Conservation (phyloP, 2,888 invertebrate genomes). For the Ischnura elegans region DNA sequence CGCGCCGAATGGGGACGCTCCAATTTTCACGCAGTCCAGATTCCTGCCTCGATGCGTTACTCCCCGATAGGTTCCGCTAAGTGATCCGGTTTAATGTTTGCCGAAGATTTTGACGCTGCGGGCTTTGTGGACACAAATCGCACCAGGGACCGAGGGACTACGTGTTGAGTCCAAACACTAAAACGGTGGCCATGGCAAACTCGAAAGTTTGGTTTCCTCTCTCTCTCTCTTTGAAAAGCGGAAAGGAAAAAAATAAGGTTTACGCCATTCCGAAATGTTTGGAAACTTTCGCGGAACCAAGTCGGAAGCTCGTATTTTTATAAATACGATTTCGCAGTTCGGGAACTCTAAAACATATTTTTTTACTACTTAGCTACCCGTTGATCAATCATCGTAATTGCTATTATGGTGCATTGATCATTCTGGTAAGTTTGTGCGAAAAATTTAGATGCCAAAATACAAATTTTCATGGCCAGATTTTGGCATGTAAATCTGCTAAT, state of each 20-base stretch:
- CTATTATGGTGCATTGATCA: too few species aligned
- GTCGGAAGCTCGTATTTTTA: too few species aligned
- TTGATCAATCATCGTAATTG: too few species aligned
- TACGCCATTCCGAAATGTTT: too few species aligned
- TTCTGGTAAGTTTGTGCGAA: too few species aligned
- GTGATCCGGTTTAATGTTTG: background rate
- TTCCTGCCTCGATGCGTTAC: background rate
- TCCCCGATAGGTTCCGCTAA: background rate
- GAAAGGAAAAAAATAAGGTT: background rate
- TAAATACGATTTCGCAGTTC: too few species aligned
- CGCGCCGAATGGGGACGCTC: background rate
- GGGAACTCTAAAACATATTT: too few species aligned
- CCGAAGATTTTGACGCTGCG: background rate
- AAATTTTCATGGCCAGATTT: too few species aligned
- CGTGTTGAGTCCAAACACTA: background rate
- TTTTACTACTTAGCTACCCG: too few species aligned
- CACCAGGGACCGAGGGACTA: background rate
- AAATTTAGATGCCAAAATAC: too few species aligned
- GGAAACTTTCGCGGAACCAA: too few species aligned
- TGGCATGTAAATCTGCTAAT: too few species aligned
- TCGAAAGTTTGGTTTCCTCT: background rate
- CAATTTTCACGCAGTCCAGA: background rate
- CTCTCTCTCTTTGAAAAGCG: background rate
- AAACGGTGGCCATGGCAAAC: background rate
- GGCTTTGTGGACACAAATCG: background rate